Evolutionary conservation across 2,113 vertebrate genomes (phyloP).

Genomic region (Meles meles): DNA sequence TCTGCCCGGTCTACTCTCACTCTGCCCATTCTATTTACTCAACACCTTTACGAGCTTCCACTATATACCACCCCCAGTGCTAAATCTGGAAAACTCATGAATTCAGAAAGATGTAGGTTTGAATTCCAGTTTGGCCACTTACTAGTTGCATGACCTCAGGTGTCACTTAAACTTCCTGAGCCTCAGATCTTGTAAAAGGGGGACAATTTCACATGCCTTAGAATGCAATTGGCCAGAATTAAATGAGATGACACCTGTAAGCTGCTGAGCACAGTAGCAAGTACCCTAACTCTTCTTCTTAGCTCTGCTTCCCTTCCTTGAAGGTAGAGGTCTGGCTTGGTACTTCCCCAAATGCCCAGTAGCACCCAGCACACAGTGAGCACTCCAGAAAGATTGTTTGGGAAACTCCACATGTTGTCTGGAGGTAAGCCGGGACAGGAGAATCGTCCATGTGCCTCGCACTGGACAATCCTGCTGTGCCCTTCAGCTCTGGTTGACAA

Average conservation of each 20-base stretch:
- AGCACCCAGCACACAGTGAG: not conserved
- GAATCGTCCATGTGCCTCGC: accelerated
- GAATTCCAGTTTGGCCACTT: not conserved
- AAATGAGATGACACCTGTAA: not conserved
- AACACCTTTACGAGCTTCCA: not conserved
- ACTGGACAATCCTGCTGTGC: accelerated
- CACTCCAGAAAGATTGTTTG: accelerated
- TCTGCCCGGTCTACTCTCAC: not conserved
- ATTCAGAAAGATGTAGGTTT: not conserved
- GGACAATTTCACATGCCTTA: not conserved
- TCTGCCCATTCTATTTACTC: not conserved
- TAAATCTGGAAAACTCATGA: not conserved
- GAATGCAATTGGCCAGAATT: not conserved
- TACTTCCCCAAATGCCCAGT: not conserved
- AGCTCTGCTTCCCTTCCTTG: not conserved
- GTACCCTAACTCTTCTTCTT: not conserved
- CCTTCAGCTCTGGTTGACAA: no score
- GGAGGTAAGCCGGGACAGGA: accelerated
- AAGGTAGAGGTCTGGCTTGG: not conserved
- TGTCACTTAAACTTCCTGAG: not conserved
- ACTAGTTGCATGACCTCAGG: not conserved
- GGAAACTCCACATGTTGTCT: not conserved
- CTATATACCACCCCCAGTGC: not conserved
- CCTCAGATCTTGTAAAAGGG: not conserved
- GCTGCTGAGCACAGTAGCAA: not conserved